Conservation (phyloP, 2,113 vertebrate genomes). For the Sapajus apella region DNA sequence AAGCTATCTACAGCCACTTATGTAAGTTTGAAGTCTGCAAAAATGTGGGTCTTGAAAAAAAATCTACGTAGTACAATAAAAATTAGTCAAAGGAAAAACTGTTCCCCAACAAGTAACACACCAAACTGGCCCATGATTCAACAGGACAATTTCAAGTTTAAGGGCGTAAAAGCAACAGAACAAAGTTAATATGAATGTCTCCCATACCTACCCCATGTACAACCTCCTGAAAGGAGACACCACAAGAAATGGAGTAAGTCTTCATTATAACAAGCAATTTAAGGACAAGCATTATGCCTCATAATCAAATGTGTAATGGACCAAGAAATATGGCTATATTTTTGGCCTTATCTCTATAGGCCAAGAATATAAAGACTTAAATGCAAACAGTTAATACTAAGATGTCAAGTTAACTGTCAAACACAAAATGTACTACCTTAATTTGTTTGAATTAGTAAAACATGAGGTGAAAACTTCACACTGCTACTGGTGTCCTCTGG, state of each 20-base stretch:
- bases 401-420: neutral
- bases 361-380: neutral
- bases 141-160: neutral
- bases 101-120: neutral
- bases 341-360: no score
- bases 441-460: constrained; percentile 8
- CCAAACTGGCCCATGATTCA: neutral
- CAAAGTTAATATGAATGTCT: neutral
- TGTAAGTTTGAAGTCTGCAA: neutral
- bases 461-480: neutral
- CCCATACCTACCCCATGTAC: neutral
- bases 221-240: neutral
- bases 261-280: neutral
- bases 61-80: neutral
- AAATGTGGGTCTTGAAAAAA: neutral
- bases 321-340: neutral
- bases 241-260: neutral
- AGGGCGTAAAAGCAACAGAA: neutral
- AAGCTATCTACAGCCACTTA: neutral
- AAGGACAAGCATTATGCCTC: neutral
- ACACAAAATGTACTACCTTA: neutral
- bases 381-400: neutral
- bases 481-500: neutral
- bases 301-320: neutral
- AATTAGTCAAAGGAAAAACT: neutral